Percentiles rank a stretch among this genome's conserved stretches.
phyloP scores from a whole-genome alignment of 2,113 vertebrate genomes.

The Sturnira hondurensis region DNA sequence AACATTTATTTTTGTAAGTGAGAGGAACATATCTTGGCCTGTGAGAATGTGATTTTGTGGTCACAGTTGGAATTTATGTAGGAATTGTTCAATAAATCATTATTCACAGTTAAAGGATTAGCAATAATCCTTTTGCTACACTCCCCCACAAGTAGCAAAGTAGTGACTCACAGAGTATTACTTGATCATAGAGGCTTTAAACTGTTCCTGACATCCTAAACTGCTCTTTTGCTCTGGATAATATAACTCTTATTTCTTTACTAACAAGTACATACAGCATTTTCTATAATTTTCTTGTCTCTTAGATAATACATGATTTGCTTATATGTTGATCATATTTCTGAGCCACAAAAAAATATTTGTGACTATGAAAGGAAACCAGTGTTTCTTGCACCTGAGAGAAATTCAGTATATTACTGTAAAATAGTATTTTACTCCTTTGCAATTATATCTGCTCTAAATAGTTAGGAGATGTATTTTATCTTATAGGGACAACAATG shows the following conservation, averaged over 20 bases:
- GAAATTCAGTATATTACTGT: conserved; percentile 10
- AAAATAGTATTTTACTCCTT: not conserved
- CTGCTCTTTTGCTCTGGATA: not conserved
- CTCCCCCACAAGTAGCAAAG: not conserved
- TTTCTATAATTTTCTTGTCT: conserved; percentile 45
- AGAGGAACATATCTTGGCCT: not conserved
- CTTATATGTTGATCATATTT: conserved; percentile 37
- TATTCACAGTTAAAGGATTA: conserved; percentile 40
- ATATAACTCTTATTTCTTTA: conserved; percentile 45
- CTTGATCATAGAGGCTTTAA: conserved; percentile 37
- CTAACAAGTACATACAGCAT: not conserved
- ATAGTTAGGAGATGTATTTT: conserved; percentile 37
- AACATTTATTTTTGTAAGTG: not conserved
- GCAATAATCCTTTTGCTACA: conserved; percentile 14
- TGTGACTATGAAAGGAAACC: not conserved
- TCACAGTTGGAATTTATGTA: conserved; percentile 4
- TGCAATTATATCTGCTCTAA: conserved; percentile 22
- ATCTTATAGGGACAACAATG: not conserved
- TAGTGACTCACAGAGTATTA: not conserved
- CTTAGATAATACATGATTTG: not conserved
- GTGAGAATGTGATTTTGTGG: not conserved
- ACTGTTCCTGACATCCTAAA: conserved; percentile 42
- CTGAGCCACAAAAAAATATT: conserved; percentile 19
- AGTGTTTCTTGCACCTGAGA: conserved; percentile 19
- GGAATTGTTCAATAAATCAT: conserved; percentile 67